Percentiles rank a stretch among this genome's conserved stretches.
Conservation (phyloP, 2,888 invertebrate genomes). For the Ligdia adustata region DNA sequence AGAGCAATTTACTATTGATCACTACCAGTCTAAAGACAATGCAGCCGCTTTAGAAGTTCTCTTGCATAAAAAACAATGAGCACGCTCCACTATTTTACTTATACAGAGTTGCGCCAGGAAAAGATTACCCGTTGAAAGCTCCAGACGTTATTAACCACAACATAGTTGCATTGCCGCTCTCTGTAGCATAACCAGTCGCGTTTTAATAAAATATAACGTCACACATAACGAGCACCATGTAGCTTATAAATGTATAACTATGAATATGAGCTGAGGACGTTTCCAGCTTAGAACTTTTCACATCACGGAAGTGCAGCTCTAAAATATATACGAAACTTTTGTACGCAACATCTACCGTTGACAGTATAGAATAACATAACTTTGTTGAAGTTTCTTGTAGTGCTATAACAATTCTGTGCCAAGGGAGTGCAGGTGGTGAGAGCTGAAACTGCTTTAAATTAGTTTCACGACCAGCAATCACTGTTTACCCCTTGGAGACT, state of each 20-base stretch:
- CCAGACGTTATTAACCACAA: conserved; percentile 10
- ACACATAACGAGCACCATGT: neutral
- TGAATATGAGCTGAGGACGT: neutral
- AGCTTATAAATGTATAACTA: neutral
- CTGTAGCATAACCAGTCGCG: neutral
- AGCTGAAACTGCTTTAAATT: conserved; percentile 23
- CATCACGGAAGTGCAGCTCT: neutral
- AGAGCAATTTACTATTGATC: no score
- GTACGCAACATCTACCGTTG: neutral
- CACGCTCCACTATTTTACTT: neutral
- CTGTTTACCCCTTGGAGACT: conserved; percentile 5
- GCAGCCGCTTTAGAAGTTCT: no score
- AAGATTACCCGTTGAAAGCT: conserved; percentile 10
- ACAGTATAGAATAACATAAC: conserved; percentile 6
- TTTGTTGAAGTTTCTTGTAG: conserved; percentile 7
- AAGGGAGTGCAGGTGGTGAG: conserved; percentile 25
- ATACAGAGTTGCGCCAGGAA: neutral
- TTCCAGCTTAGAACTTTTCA: neutral
- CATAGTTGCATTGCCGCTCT: conserved; percentile 4
- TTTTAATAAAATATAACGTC: conserved; percentile 8
- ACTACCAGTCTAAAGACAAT: no score
- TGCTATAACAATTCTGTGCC: conserved; percentile 26
- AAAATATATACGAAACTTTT: neutral
- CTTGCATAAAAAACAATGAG: no score
- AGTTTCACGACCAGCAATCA: conserved; percentile 24